Percentiles rank a stretch among this genome's conserved stretches.
Conservation (phyloP, 1,140 invertebrate genomes). For the Panulirus ornatus region DNA sequence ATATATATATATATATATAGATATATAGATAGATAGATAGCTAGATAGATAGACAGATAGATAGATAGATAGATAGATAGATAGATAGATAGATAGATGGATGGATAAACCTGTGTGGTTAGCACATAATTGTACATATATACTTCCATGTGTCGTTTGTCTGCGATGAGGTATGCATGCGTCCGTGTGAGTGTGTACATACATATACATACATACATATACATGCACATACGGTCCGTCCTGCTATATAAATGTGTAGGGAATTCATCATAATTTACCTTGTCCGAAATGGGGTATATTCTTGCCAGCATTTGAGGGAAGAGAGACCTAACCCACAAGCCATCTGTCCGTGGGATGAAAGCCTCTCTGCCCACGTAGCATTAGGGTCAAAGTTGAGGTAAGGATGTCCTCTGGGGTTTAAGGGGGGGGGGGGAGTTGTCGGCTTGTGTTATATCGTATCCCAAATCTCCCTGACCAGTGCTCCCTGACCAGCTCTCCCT, state of each 20-base stretch:
- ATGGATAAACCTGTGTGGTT: too few relatives aligned
- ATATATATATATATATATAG: conserved; percentile 3
- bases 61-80: too few relatives aligned
- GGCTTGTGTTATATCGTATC: conserved; percentile 62
- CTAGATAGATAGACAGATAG: too few relatives aligned
- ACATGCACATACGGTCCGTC: not conserved
- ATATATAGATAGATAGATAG: too few relatives aligned
- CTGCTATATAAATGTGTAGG: conserved; percentile 74
- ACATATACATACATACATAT: not conserved
- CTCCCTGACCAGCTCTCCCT: too few relatives aligned
- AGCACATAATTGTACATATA: too few relatives aligned
- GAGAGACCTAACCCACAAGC: not conserved
- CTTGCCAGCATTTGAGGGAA: not conserved
- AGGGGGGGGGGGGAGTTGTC: not conserved
- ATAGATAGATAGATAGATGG: too few relatives aligned
- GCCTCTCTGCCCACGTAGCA: not conserved
- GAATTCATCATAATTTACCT: conserved; percentile 73
- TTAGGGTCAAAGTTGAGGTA: conserved; percentile 3
- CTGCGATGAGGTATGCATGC: too few relatives aligned
- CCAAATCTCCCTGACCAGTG: conserved; percentile 37
- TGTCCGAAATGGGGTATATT: conserved; percentile 66
- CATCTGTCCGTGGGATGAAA: not conserved
- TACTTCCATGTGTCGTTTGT: too few relatives aligned
- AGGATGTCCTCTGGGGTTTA: too few relatives aligned
- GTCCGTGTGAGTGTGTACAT: too few relatives aligned